Conservation (phyloP, 2,797 vertebrate genomes). For the Synanceia verrucosa region DNA sequence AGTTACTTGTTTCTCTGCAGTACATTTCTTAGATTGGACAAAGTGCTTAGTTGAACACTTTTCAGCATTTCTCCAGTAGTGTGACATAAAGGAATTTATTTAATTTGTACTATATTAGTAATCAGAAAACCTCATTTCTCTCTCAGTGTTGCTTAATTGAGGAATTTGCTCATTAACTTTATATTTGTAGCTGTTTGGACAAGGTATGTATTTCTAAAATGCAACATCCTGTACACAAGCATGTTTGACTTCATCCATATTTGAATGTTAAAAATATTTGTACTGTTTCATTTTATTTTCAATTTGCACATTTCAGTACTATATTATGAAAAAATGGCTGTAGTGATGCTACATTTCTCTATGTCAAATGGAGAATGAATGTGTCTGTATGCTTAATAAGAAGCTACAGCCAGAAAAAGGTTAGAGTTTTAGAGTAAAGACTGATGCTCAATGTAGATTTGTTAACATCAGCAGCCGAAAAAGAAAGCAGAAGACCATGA, state of each 20-base stretch:
- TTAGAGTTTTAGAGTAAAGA: neutral
- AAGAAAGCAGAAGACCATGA: neutral
- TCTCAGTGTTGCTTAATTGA: conserved; percentile 35
- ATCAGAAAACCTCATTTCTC: conserved; percentile 27
- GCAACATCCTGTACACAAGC: conserved; percentile 22
- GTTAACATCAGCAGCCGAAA: neutral
- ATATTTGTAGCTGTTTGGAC: conserved; percentile 36
- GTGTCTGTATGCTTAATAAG: neutral
- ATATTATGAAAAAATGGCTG: conserved; percentile 10
- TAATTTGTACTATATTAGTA: conserved; percentile 41
- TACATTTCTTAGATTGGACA: conserved; percentile 32
- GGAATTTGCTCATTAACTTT: conserved; percentile 13
- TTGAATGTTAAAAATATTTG: conserved; percentile 64
- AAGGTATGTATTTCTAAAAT: conserved; percentile 39
- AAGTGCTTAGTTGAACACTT: conserved; percentile 32
- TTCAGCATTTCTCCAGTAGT: conserved; percentile 43
- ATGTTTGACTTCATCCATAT: conserved; percentile 45
- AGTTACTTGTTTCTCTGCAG: conserved; percentile 35
- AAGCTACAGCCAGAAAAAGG: neutral
- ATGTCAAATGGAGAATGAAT: no score
- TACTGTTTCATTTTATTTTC: conserved; percentile 35
- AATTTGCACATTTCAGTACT: conserved; percentile 58
- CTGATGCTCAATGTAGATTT: neutral
- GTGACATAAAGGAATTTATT: conserved; percentile 42
- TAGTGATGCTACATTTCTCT: neutral